These are phyloP conservation scores for Macroglossus sobrinus DNA, from an alignment of 2,113 vertebrate genomes.

Conservation along the genomic window DNA sequence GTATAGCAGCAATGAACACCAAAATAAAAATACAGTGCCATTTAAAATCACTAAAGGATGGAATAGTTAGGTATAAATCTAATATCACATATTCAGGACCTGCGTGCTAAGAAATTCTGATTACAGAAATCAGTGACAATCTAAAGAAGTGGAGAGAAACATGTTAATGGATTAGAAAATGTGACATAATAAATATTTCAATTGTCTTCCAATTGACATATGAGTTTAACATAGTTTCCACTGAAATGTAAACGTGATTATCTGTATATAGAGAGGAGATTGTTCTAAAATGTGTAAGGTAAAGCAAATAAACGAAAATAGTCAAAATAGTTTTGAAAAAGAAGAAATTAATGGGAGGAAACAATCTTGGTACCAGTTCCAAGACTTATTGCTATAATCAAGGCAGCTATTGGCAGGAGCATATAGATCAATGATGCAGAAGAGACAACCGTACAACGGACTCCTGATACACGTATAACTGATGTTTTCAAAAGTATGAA, in stretches of 20 bases:
- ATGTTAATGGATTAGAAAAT: background rate
- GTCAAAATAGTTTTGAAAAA: background rate
- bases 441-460: background rate
- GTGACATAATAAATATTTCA: background rate
- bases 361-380: background rate
- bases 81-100: background rate
- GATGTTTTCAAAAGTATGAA: background rate
- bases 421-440: background rate
- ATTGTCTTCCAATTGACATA: background rate
- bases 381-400: background rate
- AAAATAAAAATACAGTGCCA: background rate
- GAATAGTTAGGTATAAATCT: background rate
- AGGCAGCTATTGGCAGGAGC: background rate
- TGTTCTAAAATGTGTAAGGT: background rate
- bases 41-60: background rate
- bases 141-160: background rate
- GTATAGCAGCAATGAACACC: background rate
- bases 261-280: background rate
- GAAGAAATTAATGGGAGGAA: background rate
- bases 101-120: background rate
- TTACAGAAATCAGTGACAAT: background rate
- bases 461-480: background rate
- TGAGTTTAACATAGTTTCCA: background rate
- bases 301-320: background rate
- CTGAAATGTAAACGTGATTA: background rate